phyloP scores from a whole-genome alignment of 2,113 vertebrate species.

The Petrocephalus microphthalmus region DNA sequence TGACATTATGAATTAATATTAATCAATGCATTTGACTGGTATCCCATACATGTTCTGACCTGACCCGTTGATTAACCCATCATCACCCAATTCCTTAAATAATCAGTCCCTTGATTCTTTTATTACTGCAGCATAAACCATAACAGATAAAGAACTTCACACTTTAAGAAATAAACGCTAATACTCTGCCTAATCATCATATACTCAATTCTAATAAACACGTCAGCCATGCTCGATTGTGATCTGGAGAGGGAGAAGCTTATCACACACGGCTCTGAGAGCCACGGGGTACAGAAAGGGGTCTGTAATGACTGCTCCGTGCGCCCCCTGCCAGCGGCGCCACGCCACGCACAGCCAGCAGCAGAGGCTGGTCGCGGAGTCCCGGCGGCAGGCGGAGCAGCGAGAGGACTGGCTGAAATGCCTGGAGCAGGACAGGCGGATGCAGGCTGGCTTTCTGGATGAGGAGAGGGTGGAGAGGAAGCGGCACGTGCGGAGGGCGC shows the following conservation, averaged over 20 bases:
- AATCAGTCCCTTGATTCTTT: not conserved
- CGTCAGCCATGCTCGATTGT: not conserved
- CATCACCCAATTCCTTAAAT: not conserved
- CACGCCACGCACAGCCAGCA: constrained; percentile 35
- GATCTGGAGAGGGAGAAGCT: not conserved
- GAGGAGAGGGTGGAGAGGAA: constrained; percentile 57
- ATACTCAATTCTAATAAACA: not conserved
- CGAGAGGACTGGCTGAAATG: constrained; percentile 41
- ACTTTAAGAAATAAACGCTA: not conserved
- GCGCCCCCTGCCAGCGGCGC: constrained; percentile 31
- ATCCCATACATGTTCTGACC: not conserved
- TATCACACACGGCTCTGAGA: not conserved
- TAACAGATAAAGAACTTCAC: not conserved
- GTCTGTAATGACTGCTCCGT: not conserved
- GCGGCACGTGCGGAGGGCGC: constrained; percentile 52
- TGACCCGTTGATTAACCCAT: not conserved
- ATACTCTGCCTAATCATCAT: not conserved
- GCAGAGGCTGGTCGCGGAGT: constrained; percentile 34
- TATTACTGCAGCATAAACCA: not conserved
- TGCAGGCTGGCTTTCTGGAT: constrained; percentile 43
- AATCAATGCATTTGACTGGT: not conserved
- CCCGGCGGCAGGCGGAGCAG: constrained; percentile 40
- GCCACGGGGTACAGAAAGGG: not conserved
- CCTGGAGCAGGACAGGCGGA: constrained; percentile 40
- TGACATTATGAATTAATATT: not conserved